phyloP scores from a whole-genome alignment of 2,113 vertebrate species.

The Platichthys flesus region DNA sequence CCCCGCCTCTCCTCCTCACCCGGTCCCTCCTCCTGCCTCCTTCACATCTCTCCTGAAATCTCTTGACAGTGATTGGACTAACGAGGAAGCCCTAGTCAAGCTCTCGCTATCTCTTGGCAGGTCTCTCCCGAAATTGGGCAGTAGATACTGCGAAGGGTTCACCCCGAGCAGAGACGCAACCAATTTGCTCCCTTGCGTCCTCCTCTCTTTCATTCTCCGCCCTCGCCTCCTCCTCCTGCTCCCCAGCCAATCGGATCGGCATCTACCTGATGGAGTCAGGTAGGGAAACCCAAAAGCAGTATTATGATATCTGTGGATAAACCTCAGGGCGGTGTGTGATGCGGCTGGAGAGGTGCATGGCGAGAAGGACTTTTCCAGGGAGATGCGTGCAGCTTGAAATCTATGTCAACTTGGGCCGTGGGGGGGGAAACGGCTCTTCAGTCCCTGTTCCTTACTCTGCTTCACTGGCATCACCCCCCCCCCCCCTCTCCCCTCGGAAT shows the following conservation, averaged over 20 bases:
- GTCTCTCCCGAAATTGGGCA: conserved; percentile 28
- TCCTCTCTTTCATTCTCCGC: conserved; percentile 1
- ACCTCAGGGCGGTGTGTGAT: conserved; percentile 25
- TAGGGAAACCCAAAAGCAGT: conserved; percentile 29
- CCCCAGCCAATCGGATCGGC: conserved; percentile 33
- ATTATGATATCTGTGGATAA: conserved; percentile 31
- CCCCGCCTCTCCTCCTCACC: conserved; percentile 18
- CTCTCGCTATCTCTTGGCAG: conserved; percentile 32
- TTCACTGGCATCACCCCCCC: conserved; percentile 23
- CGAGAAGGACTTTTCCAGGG: conserved; percentile 44
- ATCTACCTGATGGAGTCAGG: conserved; percentile 36
- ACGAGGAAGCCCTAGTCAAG: conserved; percentile 38
- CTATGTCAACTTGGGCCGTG: conserved; percentile 47
- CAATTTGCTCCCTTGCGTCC: conserved; percentile 20
- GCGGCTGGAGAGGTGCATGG: conserved; percentile 16
- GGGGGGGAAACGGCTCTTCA: conserved; percentile 29
- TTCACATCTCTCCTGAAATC: background rate
- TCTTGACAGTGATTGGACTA: conserved; percentile 62
- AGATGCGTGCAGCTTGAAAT: conserved; percentile 42
- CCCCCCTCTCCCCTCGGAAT: background rate
- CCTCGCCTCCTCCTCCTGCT: conserved; percentile 6
- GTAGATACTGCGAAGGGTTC: conserved; percentile 11
- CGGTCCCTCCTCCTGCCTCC: conserved; percentile 12
- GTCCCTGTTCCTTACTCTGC: conserved; percentile 22
- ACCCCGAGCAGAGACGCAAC: conserved; percentile 25